phyloP scores from a whole-genome alignment of 1,140 invertebrate genomes.

The Rhyzopertha dominica region DNA sequence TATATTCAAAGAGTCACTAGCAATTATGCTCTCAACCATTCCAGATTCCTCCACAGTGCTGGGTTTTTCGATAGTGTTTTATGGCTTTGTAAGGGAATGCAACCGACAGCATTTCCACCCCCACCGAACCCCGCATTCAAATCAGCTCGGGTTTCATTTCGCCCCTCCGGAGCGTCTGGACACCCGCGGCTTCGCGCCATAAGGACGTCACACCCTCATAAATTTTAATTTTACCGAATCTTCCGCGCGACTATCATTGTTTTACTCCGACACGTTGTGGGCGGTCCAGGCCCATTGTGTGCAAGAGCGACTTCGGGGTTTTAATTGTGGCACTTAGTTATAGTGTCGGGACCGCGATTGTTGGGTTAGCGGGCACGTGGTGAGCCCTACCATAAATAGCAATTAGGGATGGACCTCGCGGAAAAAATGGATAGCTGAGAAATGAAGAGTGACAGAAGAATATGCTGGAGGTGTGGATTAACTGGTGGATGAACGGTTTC shows the following conservation, averaged over 20 bases:
- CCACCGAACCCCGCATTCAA: conserved; percentile 16
- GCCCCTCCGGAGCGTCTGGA: conserved; percentile 9
- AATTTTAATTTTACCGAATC: conserved; percentile 20
- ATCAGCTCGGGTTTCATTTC: conserved; percentile 2
- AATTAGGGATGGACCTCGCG: conserved; percentile 25
- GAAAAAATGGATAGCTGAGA: no score
- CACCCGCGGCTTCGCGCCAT: conserved; percentile 15
- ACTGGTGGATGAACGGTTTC: no score
- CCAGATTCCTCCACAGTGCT: no score
- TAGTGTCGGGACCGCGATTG: conserved; percentile 24
- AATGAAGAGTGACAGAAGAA: no score
- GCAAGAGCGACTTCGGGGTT: conserved; percentile 18
- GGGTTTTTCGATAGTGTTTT: no score
- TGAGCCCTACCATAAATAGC: conserved; percentile 30
- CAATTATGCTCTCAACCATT: no score
- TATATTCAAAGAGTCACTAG: no score
- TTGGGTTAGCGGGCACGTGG: conserved; percentile 23
- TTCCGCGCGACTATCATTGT: conserved; percentile 16
- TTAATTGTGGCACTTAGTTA: conserved; percentile 26
- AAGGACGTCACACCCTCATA: conserved; percentile 18
- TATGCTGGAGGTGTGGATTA: no score
- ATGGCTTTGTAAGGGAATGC: no score
- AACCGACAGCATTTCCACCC: conserved; percentile 14
- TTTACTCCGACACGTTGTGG: conserved; percentile 14
- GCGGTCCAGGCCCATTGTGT: conserved; percentile 18